These are phyloP conservation scores for Cyclargus thomasi DNA, from an alignment of 1,140 invertebrate species.

Conservation along the genomic window DNA sequence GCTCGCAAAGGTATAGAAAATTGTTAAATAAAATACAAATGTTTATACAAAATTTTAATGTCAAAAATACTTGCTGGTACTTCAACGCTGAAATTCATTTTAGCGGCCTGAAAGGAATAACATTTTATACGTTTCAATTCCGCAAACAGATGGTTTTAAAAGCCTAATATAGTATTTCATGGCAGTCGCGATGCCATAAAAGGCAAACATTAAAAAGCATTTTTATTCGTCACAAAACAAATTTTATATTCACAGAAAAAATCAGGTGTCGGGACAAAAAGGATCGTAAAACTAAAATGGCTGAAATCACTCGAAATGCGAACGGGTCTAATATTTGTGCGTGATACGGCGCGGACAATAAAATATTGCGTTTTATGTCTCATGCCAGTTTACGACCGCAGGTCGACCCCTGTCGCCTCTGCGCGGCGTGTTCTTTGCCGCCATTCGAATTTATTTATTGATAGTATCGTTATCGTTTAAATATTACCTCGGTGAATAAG, in stretches of 20 bases:
- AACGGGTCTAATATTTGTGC: neutral
- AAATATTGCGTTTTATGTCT: constrained; percentile 1
- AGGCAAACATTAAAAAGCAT: neutral
- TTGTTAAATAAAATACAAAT: neutral
- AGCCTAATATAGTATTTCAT: neutral
- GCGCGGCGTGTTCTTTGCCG: neutral
- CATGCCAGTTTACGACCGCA: neutral
- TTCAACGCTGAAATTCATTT: neutral
- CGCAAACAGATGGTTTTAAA: neutral
- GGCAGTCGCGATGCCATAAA: neutral
- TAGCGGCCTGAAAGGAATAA: neutral
- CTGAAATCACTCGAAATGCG: neutral
- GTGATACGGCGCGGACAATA: neutral
- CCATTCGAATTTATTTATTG: neutral
- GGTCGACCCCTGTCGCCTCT: neutral
- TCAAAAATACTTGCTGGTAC: neutral
- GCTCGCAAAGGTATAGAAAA: neutral
- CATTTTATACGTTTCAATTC: neutral
- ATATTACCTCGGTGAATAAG: no score
- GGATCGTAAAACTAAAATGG: neutral
- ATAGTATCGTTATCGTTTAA: neutral
- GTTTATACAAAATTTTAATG: neutral
- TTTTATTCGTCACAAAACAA: neutral
- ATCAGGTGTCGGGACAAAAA: neutral
- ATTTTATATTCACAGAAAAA: neutral